Evolutionary conservation across 2,888 invertebrate species (phyloP).

Genomic region (Alentia gelatinosa): DNA sequence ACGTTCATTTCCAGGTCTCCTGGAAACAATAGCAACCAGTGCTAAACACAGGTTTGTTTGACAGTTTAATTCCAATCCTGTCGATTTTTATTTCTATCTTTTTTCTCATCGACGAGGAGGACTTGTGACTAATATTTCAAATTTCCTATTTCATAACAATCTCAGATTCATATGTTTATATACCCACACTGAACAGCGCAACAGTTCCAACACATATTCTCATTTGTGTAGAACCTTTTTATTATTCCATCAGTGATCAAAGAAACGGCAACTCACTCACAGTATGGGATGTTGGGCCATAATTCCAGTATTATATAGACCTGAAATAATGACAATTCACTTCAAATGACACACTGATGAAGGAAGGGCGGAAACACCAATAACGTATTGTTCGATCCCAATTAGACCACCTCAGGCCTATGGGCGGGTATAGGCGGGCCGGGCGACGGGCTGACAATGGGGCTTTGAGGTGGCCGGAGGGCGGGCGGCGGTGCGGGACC

Average conservation of each 20-base stretch:
- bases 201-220: no score
- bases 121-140: neutral
- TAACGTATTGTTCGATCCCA: slow-evolving; percentile 36
- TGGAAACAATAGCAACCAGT: neutral
- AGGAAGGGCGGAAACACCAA: slow-evolving; percentile 12
- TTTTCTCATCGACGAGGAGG: neutral
- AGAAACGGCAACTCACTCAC: no score
- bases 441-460: neutral
- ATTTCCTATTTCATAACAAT: no score
- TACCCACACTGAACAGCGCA: no score
- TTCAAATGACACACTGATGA: neutral
- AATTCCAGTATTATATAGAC: neutral
- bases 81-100: neutral
- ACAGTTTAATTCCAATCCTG: neutral
- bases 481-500: neutral
- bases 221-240: no score
- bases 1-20: neutral
- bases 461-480: neutral
- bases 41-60: neutral
- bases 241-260: no score
- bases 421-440: neutral
- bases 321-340: neutral
- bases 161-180: no score
- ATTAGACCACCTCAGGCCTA: slow-evolving; percentile 3
- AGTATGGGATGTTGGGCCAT: no score